Conservation (phyloP, 1,140 invertebrate species). For the Gryllus bimaculatus region DNA sequence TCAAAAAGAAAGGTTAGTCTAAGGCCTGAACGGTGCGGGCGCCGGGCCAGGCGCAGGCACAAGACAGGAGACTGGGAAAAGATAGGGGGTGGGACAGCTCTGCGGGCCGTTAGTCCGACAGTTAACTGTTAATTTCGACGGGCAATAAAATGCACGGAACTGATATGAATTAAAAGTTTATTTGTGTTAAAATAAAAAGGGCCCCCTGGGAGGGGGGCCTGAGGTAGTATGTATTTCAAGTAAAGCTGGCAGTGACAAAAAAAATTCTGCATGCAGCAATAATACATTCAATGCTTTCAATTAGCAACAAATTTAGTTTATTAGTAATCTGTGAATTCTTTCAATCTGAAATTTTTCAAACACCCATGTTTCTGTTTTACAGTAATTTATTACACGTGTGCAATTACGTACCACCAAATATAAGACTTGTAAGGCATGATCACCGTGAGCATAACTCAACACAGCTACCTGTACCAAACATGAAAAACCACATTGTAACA, state of each 20-base stretch:
- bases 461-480: conserved; percentile 21
- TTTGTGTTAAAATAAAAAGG: conserved; percentile 6
- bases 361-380: conserved; percentile 18
- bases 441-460: conserved; percentile 21
- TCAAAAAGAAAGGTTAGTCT: no score
- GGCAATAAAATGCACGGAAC: neutral
- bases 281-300: neutral
- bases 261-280: conserved; percentile 4
- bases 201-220: neutral
- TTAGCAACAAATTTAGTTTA: conserved; percentile 23
- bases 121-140: neutral
- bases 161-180: conserved; percentile 6
- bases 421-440: conserved; percentile 21
- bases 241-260: conserved; percentile 4
- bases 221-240: conserved; percentile 4
- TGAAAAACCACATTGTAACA: conserved; percentile 21
- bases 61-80: no score
- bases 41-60: no score
- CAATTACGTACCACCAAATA: conserved; percentile 22
- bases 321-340: conserved; percentile 22
- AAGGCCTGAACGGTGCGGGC: no score
- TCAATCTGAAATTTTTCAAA: conserved; percentile 21
- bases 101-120: neutral
- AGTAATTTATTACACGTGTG: conserved; percentile 21
- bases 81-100: no score